Percentiles rank a stretch among this genome's conserved stretches.
Conservation (phyloP, 1,140 invertebrate species). For the Himalopsyche phryganea region DNA sequence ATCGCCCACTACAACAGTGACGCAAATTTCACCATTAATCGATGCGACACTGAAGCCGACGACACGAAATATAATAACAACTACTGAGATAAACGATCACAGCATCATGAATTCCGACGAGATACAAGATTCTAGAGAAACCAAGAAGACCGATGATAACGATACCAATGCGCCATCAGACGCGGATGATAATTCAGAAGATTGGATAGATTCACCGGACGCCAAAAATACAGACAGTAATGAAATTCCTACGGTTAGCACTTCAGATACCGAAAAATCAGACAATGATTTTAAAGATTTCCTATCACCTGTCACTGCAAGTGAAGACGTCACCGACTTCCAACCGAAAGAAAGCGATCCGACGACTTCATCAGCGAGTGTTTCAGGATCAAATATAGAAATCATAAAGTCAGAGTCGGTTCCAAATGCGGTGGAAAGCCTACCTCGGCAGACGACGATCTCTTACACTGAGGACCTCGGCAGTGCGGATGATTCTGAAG, state of each 20-base stretch:
- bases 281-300: conserved; percentile 17
- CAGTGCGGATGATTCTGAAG: conserved; percentile 19
- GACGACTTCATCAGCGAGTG: not conserved
- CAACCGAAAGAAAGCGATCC: not conserved
- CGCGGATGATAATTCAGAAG: conserved; percentile 22
- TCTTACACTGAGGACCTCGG: not conserved
- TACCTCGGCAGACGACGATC: conserved; percentile 3
- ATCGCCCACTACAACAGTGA: conserved; percentile 1
- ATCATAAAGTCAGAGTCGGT: conserved; percentile 20
- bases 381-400: conserved; percentile 20
- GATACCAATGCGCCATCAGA: conserved; percentile 1
- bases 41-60: conserved; percentile 1
- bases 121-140: not conserved
- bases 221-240: conserved; percentile 16
- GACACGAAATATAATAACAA: not conserved
- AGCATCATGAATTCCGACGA: not conserved
- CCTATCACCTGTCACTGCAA: not conserved
- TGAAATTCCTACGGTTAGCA: conserved; percentile 8
- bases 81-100: not conserved
- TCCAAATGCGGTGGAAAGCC: not conserved
- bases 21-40: not conserved
- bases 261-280: conserved; percentile 11
- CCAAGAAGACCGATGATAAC: conserved; percentile 5
- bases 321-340: not conserved
- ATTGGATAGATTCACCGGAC: conserved; percentile 17